Evolutionary conservation across 2,797 vertebrate genomes (phyloP).

Genomic region (Coregonus suidteri): DNA sequence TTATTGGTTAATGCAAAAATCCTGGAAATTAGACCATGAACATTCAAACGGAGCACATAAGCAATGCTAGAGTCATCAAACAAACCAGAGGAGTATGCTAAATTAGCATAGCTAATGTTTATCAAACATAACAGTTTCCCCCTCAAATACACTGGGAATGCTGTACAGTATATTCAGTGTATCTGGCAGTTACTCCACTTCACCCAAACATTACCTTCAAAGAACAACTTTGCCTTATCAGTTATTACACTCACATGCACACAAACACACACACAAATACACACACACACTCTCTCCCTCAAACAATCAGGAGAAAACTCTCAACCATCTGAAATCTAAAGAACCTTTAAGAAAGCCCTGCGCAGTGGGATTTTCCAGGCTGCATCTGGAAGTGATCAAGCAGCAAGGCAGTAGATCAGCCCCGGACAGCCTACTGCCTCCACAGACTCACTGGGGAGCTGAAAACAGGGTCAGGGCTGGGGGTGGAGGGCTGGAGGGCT

Average conservation of each 20-base stretch:
- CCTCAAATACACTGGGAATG: neutral
- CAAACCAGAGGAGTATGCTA: neutral
- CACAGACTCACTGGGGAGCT: conserved; percentile 7
- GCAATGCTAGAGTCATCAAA: neutral
- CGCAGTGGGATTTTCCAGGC: conserved; percentile 30
- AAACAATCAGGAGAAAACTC: conserved; percentile 5
- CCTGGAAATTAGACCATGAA: neutral
- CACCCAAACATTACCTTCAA: neutral
- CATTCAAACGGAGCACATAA: conserved; percentile 2
- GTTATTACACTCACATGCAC: neutral
- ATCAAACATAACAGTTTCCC: neutral
- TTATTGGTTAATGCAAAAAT: neutral
- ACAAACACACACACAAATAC: conserved; percentile 8
- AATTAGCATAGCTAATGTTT: neutral
- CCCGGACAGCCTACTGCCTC: conserved; percentile 20
- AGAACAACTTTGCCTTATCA: neutral
- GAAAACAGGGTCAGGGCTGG: conserved; percentile 39
- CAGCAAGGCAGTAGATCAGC: conserved; percentile 16
- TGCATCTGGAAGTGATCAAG: conserved; percentile 66
- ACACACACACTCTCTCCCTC: conserved; percentile 9
- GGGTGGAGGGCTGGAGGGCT: neutral
- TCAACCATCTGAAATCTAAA: conserved; percentile 1
- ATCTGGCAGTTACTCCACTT: neutral
- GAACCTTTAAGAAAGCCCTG: conserved; percentile 33
- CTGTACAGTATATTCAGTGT: neutral